These are phyloP conservation scores for Notospermus geniculatus DNA, from an alignment of 1,140 invertebrate genomes.

Conservation along the genomic window DNA sequence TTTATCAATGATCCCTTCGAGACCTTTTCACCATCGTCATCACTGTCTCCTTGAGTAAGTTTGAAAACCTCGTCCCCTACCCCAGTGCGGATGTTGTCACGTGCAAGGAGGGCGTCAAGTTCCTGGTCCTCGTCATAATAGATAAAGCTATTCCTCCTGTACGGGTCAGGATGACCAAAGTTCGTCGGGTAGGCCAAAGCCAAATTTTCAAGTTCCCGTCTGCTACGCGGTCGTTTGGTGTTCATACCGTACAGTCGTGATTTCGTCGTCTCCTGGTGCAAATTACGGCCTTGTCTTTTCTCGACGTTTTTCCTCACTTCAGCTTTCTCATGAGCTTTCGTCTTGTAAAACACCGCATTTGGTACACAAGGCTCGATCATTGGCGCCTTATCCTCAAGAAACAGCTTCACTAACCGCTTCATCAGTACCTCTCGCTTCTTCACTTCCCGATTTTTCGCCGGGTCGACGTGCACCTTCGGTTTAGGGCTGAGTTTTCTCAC, in stretches of 20 bases:
- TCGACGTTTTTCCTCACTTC: not conserved
- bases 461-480: not conserved
- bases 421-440: not conserved
- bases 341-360: not conserved
- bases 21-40: not conserved
- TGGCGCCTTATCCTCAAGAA: not conserved
- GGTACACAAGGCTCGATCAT: not conserved
- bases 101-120: too few relatives aligned
- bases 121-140: too few relatives aligned
- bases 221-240: constrained; percentile 2
- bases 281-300: not conserved
- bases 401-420: constrained; percentile 8
- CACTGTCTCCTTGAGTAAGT: not conserved
- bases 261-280: not conserved
- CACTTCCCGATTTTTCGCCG: not conserved
- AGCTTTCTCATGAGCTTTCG: not conserved
- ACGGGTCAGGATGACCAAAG: not conserved
- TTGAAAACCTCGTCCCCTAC: not conserved
- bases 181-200: not conserved
- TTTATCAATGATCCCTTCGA: not conserved
- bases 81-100: too few relatives aligned
- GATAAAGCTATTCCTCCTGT: too few relatives aligned
- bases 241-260: not conserved
- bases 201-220: constrained; percentile 7
- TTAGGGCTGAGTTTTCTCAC: not conserved